Conservation (phyloP, 1,140 invertebrate species). For the Atta cephalotes region DNA sequence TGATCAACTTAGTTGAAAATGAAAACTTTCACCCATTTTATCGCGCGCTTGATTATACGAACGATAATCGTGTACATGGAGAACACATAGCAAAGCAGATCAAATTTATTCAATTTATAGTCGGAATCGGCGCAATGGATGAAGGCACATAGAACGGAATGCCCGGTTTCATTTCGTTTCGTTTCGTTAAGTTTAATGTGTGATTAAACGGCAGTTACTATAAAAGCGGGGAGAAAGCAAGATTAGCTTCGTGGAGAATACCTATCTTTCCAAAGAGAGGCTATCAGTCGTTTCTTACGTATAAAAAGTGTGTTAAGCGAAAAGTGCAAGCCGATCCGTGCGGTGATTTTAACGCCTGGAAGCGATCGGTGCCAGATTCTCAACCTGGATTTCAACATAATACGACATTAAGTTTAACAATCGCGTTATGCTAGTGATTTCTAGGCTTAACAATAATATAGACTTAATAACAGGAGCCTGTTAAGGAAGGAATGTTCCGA, state of each 20-base stretch:
- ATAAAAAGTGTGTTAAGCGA: constrained; percentile 49
- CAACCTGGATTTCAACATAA: constrained; percentile 8
- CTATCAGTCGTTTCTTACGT: constrained; percentile 29
- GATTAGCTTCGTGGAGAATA: constrained; percentile 59
- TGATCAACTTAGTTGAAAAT: constrained; percentile 36
- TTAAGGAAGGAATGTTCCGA: neutral
- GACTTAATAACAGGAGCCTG: neutral
- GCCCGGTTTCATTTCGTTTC: constrained; percentile 41
- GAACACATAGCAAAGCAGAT: constrained; percentile 15
- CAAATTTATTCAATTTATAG: constrained; percentile 49
- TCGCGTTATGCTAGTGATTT: neutral
- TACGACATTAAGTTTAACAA: constrained; percentile 38
- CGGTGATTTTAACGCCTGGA: constrained; percentile 60
- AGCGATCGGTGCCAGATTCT: constrained; percentile 33
- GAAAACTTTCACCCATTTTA: constrained; percentile 46
- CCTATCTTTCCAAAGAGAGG: constrained; percentile 66
- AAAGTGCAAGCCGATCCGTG: constrained; percentile 25
- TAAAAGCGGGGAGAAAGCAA: constrained; percentile 72
- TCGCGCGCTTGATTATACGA: constrained; percentile 21
- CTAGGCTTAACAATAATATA: neutral
- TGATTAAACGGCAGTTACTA: constrained; percentile 51
- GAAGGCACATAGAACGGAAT: constrained; percentile 32
- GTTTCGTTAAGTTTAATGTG: constrained; percentile 48
- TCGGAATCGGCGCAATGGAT: neutral
- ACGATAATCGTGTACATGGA: constrained; percentile 5